Evolutionary conservation across 37 sponge, comb jelly and placozoan species (phyloP).

Genomic region (Crambe crambe): DNA sequence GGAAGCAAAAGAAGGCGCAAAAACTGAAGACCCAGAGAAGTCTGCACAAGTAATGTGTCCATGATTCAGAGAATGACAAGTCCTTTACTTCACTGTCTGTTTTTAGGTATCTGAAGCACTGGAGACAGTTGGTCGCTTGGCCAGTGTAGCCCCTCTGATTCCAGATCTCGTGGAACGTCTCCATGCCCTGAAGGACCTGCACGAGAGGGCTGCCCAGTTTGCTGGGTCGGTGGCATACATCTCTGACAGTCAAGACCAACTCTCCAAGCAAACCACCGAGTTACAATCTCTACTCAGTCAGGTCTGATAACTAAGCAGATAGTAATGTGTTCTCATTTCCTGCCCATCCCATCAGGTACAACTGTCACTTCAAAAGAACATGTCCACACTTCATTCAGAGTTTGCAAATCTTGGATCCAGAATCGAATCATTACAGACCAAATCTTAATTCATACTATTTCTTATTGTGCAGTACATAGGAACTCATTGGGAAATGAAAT

Average conservation of each 20-base stretch:
- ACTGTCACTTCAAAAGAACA: constrained; percentile 36
- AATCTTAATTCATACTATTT: neutral
- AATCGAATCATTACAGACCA: constrained; percentile 24
- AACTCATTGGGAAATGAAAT: too few species aligned
- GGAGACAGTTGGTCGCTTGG: constrained; percentile 18
- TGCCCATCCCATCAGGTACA: constrained; percentile 13
- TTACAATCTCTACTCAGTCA: constrained; percentile 33
- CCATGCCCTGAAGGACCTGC: constrained; percentile 58
- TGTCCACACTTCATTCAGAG: constrained; percentile 40
- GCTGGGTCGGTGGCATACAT: constrained; percentile 54
- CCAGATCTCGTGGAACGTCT: constrained; percentile 65
- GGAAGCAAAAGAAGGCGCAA: neutral
- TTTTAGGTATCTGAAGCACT: constrained; percentile 47
- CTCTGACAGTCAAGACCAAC: constrained; percentile 39
- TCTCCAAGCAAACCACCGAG: constrained; percentile 20
- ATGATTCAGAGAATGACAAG: neutral
- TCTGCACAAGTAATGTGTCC: constrained; percentile 8
- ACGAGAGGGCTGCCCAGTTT: constrained; percentile 63
- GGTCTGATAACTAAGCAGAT: constrained; percentile 4
- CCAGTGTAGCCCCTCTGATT: constrained; percentile 35
- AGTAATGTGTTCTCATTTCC: neutral
- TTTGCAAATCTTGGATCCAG: constrained; percentile 42
- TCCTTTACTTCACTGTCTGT: neutral
- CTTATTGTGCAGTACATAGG: neutral
- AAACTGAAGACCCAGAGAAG: constrained; percentile 12